Evolutionary conservation across 2,888 invertebrate genomes (phyloP), one percentile per base, ranked within the genome.

Genomic region (Plebejus melissa): DNA sequence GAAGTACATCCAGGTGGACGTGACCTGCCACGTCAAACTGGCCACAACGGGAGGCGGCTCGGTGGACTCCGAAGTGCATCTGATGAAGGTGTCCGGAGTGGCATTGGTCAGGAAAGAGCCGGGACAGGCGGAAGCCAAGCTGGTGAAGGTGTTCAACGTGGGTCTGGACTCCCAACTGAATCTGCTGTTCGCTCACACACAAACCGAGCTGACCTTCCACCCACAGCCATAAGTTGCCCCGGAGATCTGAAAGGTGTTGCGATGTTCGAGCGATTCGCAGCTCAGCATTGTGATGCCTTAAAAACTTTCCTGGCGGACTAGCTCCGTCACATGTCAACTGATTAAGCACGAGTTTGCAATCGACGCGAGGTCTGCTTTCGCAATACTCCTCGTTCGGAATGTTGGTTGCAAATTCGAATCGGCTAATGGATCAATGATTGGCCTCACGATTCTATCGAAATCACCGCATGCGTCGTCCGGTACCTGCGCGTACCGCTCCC

Each of bases 111-210:
- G 95, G 76, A 96, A 95, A 82, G 94, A 94, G 71, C 94, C 95
- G 0, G 91, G 91, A n/a, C 88, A 92, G 78, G 84, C 91, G 2
- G 86, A 88, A 58, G 95, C 96, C 0, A 91, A 91, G 71, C 88
- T 96, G 1, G 83, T 95, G 6, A 93, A 94, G 83, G 94, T 96
- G 50, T 95, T 94, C 86, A 95, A 95, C 84, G 95, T 96, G 75
- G 96, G 96, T 79, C 87, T 96, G 80, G 96, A 96, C 85, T 96
- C 96, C 0, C 95, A 96, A 84, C 85, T 96, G 80, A 95, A 95
- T 85, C 87, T 95, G 77, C 87, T 96, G 77, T 96, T 96, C 85
- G 94, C 95, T 1, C 94, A 94, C 86, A 95, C 95, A 79, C 94
- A 95, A 83, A 94, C 95, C 74, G 95, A 95, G 87, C 92, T 96